Base-by-base conservation (phyloP, 2,888 invertebrate genomes). In the Oscheius sp. region DNA sequence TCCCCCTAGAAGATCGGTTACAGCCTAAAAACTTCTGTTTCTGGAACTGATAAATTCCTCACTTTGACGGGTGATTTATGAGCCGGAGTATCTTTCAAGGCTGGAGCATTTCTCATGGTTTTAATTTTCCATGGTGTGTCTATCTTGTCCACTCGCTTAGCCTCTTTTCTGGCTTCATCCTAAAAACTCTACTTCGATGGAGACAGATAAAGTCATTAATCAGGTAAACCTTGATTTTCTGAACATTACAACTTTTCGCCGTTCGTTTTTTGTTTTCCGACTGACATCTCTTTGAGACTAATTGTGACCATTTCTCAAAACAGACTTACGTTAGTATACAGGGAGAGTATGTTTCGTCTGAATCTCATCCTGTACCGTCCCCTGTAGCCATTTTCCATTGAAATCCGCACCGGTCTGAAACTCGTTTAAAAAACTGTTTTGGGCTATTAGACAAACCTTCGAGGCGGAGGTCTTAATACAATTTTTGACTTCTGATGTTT, bases 301-400 rank as follows among this genome's bases (percentile, higher is more conserved):
- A 3, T 11, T 59, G 2, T n/a, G 37, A 59, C 33, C 13, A n/a
- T 59, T 59, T 53, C 53, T 13, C n/a, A n/a, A n/a, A n/a, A n/a
- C n/a, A 13, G 53, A 53, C 66, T 60, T 51, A 79, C 82, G 70
- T 79, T 80, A 4, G 75, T 60, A 57, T 80, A 82, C 1, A 82
- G 65, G 9, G 82, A 82, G 2, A 80, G 62, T 48, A 82, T 57
- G 63, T 80, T 79, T 50, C 82, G 74, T 48, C 79, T 77, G 37
- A 75, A 37, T 62, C 82, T 63, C 42, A 73, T 21, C 37, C 55
- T 9, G 63, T 47, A 47, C 63, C 50, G 51, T 42, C 58, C 32
- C 32, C 42, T 37, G 5, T 1, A 13, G 1, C 37, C n/a, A n/a
- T 29, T 21, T 57, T 11, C 55, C 68, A 68, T 55, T 13, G 68